Evolutionary conservation across 2,797 vertebrate genomes (phyloP).

Genomic region (Lemur catta): DNA sequence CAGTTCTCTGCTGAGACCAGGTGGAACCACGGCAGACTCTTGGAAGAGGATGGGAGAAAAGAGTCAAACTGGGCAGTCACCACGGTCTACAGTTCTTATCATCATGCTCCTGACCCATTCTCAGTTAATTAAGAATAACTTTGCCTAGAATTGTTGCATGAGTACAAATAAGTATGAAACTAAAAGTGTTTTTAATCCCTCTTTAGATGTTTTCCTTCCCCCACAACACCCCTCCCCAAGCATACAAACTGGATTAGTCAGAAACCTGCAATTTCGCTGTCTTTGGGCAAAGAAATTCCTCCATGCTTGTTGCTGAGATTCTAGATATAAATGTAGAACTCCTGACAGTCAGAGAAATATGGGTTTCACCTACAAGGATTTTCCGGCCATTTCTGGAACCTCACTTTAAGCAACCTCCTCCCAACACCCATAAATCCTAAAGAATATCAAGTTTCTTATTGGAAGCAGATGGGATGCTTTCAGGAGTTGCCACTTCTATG

Average conservation of each 20-base stretch:
- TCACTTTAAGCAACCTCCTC: slow-evolving; percentile 58
- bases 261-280: slow-evolving; percentile 18
- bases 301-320: slow-evolving; percentile 51
- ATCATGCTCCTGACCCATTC: neutral
- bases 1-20: neutral
- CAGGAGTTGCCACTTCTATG: slow-evolving; percentile 59
- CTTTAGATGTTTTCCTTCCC: neutral
- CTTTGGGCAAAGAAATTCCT: slow-evolving; percentile 61
- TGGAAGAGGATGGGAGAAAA: neutral
- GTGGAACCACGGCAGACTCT: neutral
- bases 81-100: too few relatives aligned
- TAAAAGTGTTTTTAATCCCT: neutral
- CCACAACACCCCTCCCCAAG: neutral
- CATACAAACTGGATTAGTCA: neutral
- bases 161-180: neutral
- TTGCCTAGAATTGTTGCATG: neutral
- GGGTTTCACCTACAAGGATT: slow-evolving; percentile 63
- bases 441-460: slow-evolving; percentile 76
- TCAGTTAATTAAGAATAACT: neutral
- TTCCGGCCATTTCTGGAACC: slow-evolving; percentile 62
- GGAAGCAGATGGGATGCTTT: slow-evolving; percentile 71
- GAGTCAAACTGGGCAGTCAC: neutral
- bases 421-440: slow-evolving; percentile 71
- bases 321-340: slow-evolving; percentile 55
- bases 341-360: slow-evolving; percentile 60